Evolutionary conservation across 2,113 vertebrate genomes (phyloP).

Genomic region (Oncorhynchus mykiss): DNA sequence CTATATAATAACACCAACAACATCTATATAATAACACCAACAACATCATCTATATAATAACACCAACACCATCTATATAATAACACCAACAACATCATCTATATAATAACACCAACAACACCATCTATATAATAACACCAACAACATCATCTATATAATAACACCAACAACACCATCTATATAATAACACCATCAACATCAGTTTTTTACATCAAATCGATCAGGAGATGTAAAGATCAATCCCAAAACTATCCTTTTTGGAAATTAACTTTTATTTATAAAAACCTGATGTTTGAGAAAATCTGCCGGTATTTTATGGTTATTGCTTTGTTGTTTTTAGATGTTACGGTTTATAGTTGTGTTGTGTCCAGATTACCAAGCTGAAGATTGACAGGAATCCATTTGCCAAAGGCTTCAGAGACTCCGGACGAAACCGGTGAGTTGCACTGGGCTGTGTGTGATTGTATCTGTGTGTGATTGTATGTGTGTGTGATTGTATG

Average conservation of each 20-base stretch:
- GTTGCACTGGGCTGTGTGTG: constrained; percentile 51
- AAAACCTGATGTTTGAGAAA: neutral
- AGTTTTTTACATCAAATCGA: neutral
- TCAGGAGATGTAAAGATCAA: neutral
- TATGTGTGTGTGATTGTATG: constrained; percentile 19
- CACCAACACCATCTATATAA: too few relatives aligned
- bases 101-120: too few relatives aligned
- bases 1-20: too few relatives aligned
- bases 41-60: too few relatives aligned
- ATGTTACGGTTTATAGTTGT: neutral
- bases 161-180: too few relatives aligned
- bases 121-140: too few relatives aligned
- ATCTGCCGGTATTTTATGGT: neutral
- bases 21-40: too few relatives aligned
- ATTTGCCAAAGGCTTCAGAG: constrained; percentile 97
- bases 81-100: too few relatives aligned
- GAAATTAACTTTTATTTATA: neutral
- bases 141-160: too few relatives aligned
- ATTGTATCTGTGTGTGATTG: too few relatives aligned
- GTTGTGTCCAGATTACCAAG: constrained; percentile 86
- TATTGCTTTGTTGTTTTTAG: neutral
- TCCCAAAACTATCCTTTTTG: neutral
- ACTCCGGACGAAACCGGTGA: constrained; percentile 96
- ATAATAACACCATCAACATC: too few relatives aligned
- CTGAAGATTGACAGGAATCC: constrained; percentile 98